Base-by-base conservation (phyloP, 2,797 vertebrate genomes). In the Cyprinella venusta region DNA sequence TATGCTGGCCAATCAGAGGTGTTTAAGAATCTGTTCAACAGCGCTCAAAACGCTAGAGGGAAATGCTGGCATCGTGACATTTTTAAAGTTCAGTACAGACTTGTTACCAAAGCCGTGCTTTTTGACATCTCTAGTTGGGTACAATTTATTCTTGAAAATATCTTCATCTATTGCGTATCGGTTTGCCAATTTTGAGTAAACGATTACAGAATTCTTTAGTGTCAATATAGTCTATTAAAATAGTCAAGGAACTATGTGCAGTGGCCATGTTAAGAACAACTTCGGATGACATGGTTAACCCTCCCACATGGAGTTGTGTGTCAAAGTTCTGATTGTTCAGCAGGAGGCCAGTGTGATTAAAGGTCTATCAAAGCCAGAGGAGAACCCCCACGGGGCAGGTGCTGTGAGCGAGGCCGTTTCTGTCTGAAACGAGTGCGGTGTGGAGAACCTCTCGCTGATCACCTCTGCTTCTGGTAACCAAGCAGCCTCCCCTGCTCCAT, bases 341-440 rank as follows among this genome's bases (percentile, higher is more conserved):
- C 68, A 67, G 84, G 84, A 59, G 80, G 45, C 15, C 24, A n/a
- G 67, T 82, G 56, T 82, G 68, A 85, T 82, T 74, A 85, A 78
- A 82, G 70, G 56, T 78, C 84, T 63, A 72, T 77, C 84, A 82
- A 42, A 78, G 79, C 59, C 61, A 36, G 79, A 16, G 48, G 16
- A 30, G 64, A 77, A 65, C 36, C 74, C 84, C 79, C 79, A 45
- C 72, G 33, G 79, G 36, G 63, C 18, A 56, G 63, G n/a, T 56
- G 63, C 72, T 59, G 63, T 12, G 72, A 76, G 40, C 59, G 30
- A 80, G 78, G 67, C 42, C 12, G 54, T 40, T 78, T 61, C 82
- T 24, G 42, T 65, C 56, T 64, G 54, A 84, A 79, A 71, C 7
- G 33, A 45, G 69, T 30, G 59, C 6, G 10, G 59, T 63, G 59